Conservation (phyloP, 35 echinoderm and acorn worm species). For the Anneissia japonica region DNA sequence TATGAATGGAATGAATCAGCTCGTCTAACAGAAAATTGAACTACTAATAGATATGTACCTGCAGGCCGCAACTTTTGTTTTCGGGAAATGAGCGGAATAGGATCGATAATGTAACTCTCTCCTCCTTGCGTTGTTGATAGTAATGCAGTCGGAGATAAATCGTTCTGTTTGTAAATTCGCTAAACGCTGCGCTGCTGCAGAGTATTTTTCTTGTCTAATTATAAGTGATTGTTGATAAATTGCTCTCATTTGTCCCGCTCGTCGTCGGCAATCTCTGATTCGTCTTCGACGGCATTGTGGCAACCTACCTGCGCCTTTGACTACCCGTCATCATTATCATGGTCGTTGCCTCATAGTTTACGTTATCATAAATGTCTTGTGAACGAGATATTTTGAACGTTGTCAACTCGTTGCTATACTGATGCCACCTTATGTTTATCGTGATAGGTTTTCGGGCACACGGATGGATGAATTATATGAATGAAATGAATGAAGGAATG, state of each 20-base stretch:
- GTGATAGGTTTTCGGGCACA: too few relatives aligned
- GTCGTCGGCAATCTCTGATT: background rate
- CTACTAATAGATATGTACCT: background rate
- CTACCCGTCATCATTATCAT: too few relatives aligned
- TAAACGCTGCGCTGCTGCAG: background rate
- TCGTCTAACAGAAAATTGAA: background rate
- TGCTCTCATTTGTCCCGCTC: background rate
- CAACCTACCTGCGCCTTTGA: background rate
- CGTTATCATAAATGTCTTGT: too few relatives aligned
- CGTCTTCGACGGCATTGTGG: background rate
- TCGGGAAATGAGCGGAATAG: background rate
- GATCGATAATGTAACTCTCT: background rate
- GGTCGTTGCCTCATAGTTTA: too few relatives aligned
- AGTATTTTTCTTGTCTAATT: background rate
- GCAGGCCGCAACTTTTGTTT: background rate
- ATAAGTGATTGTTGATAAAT: slow-evolving; percentile 2
- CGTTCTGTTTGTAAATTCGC: background rate
- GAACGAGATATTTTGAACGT: too few relatives aligned
- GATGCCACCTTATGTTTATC: too few relatives aligned
- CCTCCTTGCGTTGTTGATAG: background rate
- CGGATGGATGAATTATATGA: too few relatives aligned
- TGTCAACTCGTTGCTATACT: too few relatives aligned
- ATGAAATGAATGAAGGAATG: too few relatives aligned
- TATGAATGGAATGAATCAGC: background rate
- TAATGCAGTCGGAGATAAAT: background rate